Conservation (phyloP, 2,797 vertebrate genomes). For the Pteropus rufus region DNA sequence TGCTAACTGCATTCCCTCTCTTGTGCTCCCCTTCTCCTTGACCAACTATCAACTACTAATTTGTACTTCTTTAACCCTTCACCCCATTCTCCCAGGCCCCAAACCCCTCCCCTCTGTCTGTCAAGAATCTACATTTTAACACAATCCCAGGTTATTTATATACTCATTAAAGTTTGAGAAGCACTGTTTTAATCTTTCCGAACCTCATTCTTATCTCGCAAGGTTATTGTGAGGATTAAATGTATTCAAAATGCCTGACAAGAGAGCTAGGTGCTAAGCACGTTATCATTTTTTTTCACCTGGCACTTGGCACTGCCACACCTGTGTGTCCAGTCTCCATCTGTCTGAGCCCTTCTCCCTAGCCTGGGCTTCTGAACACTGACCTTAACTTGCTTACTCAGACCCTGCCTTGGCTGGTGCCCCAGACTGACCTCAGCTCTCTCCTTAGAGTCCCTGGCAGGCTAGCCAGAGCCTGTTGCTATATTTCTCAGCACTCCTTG, state of each 20-base stretch:
- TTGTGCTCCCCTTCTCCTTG: too few relatives aligned
- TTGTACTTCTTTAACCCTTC: too few relatives aligned
- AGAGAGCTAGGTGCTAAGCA: not conserved
- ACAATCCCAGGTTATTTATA: not conserved
- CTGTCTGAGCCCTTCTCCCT: not conserved
- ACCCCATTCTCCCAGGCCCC: too few relatives aligned
- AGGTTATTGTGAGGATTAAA: not conserved
- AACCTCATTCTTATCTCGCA: not conserved
- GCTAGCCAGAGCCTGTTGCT: not conserved
- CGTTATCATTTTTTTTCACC: not conserved
- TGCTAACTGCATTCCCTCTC: too few relatives aligned
- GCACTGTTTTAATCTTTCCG: not conserved
- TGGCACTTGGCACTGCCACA: not conserved
- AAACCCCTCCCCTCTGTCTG: too few relatives aligned
- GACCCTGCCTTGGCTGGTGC: not conserved
- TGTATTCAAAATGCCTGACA: not conserved
- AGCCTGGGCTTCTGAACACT: not conserved
- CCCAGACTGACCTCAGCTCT: constrained; percentile 24
- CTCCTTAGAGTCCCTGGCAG: constrained; percentile 9
- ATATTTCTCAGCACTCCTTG: not conserved
- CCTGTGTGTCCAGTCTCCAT: not conserved
- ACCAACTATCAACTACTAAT: too few relatives aligned
- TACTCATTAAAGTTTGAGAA: not conserved
- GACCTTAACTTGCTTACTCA: constrained; percentile 52
- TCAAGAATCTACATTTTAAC: not conserved